phyloP scores from a whole-genome alignment of 2,797 vertebrate genomes.

The Hafferia zeledoni region DNA sequence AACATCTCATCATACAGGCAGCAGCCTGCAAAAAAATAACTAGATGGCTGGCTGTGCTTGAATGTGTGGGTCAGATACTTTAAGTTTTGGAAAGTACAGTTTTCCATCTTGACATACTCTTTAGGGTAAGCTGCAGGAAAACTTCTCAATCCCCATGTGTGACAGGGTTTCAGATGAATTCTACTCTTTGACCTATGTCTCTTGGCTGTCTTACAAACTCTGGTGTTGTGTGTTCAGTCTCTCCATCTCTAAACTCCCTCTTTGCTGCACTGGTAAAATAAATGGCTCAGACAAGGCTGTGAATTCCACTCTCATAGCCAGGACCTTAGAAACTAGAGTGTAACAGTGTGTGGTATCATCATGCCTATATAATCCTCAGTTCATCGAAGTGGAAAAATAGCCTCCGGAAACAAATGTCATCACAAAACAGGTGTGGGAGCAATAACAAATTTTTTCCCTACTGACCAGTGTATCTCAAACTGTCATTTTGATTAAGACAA shows the following conservation, averaged over 20 bases:
- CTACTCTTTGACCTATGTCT: background rate
- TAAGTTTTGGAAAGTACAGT: background rate
- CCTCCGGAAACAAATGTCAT: background rate
- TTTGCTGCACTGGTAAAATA: background rate
- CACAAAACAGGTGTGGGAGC: background rate
- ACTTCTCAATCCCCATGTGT: background rate
- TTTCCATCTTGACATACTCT: background rate
- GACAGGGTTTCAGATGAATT: background rate
- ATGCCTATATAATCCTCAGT: background rate
- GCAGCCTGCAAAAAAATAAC: background rate
- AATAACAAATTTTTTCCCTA: background rate
- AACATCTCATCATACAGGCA: background rate
- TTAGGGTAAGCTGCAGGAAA: background rate
- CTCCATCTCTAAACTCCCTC: background rate
- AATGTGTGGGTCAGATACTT: background rate
- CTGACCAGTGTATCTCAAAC: background rate
- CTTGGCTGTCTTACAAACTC: background rate
- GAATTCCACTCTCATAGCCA: background rate
- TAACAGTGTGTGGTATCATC: background rate
- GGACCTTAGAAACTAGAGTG: background rate
- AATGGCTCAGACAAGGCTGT: background rate
- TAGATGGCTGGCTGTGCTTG: accelerated
- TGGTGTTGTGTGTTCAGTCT: background rate
- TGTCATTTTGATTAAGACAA: background rate
- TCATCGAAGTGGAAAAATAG: background rate